Evolutionary conservation across 2,797 vertebrate species (phyloP), one percentile per base, ranked within the genome.

Genomic region (Myripristis murdjan): DNA sequence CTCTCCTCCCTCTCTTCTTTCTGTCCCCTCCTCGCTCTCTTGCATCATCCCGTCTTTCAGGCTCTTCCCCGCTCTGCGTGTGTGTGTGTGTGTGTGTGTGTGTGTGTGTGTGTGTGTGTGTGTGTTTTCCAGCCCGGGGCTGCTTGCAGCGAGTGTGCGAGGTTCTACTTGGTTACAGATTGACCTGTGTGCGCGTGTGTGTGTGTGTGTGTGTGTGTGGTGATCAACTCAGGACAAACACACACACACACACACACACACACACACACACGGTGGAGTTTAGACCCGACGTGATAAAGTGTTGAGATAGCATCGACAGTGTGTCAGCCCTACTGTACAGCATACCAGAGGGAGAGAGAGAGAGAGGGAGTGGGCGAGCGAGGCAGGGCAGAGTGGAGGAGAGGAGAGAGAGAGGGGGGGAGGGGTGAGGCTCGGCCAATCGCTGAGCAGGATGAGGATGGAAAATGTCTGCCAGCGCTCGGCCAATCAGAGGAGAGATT

Each of bases 401-500:
- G 4, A 6, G 26, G 28, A 26, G 46, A 22, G 76, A 47, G 72
- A 10, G 54, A 35, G 54, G 37, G 64, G 70, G 71, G 83, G 84
- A 57, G 70, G 77, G 56, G 62, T 37, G 62, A 4, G 20, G 37
- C 64, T 82, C 75, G 68, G 68, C 88, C 87, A 90, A 92, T 46
- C 85, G 77, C 44, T 20, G 75, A 73, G 16, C 78, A 35, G 61
- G 0, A 43, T 41, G 35, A 3, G 70, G 63, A 68, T 57, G 69
- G 80, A 87, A 90, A 85, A 86, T 81, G 79, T 74, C 87, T 78
- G 83, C 79, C 79, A n/a, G 65, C 81, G 80, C 56, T 81, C 77
- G 57, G 82, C 90, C 89, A 90, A 91, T 91, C 74, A 87, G 75
- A 8, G 60, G 0, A 5, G 62, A 79, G 85, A 82, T 85, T 82